Evolutionary conservation across 2,113 vertebrate species (phyloP).

Genomic region (Malurus alboscapulatus): DNA sequence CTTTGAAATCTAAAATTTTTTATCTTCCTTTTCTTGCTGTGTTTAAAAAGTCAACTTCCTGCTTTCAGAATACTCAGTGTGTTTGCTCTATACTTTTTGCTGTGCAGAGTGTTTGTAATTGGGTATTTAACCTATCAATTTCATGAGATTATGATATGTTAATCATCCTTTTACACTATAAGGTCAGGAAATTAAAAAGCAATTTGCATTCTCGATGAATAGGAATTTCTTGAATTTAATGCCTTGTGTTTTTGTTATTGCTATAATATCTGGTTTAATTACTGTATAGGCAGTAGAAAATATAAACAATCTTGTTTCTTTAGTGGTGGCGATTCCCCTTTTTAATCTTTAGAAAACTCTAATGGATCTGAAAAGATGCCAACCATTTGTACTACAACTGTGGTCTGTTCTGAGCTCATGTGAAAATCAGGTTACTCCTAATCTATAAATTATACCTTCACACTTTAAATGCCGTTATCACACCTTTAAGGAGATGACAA

Average conservation of each 20-base stretch:
- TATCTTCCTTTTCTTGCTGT: background rate
- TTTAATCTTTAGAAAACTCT: background rate
- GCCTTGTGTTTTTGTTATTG: background rate
- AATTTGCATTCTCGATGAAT: background rate
- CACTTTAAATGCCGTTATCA: background rate
- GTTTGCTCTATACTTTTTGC: background rate
- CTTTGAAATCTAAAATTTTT: background rate
- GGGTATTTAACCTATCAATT: slow-evolving; percentile 54
- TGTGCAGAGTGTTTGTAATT: background rate
- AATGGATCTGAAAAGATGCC: background rate
- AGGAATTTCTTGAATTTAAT: slow-evolving; percentile 27
- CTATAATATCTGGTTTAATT: slow-evolving; percentile 7
- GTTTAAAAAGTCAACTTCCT: background rate
- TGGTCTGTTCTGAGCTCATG: background rate
- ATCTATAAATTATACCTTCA: background rate
- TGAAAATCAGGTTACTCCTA: background rate
- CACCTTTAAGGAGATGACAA: background rate
- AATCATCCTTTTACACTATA: slow-evolving; percentile 25
- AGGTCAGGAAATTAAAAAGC: slow-evolving; percentile 48
- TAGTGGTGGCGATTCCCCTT: background rate
- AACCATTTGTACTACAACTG: background rate
- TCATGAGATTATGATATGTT: slow-evolving; percentile 22
- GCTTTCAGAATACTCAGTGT: background rate
- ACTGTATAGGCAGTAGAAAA: background rate
- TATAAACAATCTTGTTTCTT: slow-evolving; percentile 34